Evolutionary conservation across 2,113 vertebrate genomes (phyloP).

Genomic region (Mastomys coucha): DNA sequence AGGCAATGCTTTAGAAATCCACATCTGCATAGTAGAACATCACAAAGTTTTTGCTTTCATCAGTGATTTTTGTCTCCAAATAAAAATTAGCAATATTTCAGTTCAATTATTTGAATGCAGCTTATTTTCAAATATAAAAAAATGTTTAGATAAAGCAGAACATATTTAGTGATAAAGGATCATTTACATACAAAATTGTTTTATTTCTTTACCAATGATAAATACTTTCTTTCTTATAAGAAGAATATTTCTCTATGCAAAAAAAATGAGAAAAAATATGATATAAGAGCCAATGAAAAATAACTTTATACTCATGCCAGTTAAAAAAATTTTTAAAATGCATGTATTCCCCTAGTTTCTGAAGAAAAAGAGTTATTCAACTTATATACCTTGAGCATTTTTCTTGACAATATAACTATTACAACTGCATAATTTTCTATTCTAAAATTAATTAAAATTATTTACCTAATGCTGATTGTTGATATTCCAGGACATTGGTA

Average conservation of each 20-base stretch:
- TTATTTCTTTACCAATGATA: background rate
- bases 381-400: background rate
- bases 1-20: background rate
- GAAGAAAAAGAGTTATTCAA: background rate
- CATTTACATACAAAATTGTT: background rate
- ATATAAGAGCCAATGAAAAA: background rate
- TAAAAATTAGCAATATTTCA: slow-evolving; percentile 38
- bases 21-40: background rate
- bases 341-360: background rate
- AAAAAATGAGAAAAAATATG: background rate
- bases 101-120: background rate
- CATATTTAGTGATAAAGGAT: background rate
- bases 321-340: background rate
- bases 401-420: background rate
- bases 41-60: background rate
- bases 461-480: background rate
- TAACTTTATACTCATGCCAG: background rate
- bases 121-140: slow-evolving; percentile 52
- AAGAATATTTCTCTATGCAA: background rate
- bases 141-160: background rate
- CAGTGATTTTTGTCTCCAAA: slow-evolving; percentile 13
- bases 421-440: background rate
- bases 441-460: slow-evolving; percentile 40
- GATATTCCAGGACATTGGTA: background rate
- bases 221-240: background rate